Conservation (phyloP, 1,140 invertebrate genomes). For the Centruroides vittatus region DNA sequence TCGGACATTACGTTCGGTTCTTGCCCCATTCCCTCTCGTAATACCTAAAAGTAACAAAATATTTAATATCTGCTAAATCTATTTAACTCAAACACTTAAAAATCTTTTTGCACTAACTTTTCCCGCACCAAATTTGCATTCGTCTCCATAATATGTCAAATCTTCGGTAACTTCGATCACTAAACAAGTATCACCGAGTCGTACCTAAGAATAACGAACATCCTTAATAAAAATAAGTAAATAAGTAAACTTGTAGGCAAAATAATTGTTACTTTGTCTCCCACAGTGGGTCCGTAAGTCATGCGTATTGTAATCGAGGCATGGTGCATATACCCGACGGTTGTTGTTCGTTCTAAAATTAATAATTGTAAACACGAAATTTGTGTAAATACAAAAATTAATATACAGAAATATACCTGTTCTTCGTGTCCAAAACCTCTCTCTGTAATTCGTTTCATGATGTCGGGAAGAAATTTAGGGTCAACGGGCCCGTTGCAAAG, state of each 20-base stretch:
- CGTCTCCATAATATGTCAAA: constrained; percentile 29
- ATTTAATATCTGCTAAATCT: not conserved
- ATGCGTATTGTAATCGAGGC: constrained; percentile 21
- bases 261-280: constrained; percentile 20
- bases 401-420: too few species aligned
- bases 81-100: too few species aligned
- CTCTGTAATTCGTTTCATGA: constrained; percentile 22
- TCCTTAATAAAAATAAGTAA: not conserved
- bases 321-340: constrained; percentile 1
- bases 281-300: constrained; percentile 28
- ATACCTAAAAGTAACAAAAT: constrained; percentile 18
- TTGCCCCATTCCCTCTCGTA: constrained; percentile 32
- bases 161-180: constrained; percentile 30
- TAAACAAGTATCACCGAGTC: constrained; percentile 28
- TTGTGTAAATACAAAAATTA: too few species aligned
- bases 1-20: constrained; percentile 19
- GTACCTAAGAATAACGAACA: constrained; percentile 18
- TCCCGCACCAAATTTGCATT: constrained; percentile 32
- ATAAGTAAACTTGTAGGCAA: not conserved
- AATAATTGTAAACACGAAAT: too few species aligned
- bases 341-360: not conserved
- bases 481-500: constrained; percentile 25
- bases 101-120: constrained; percentile 26
- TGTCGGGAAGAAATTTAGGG: constrained; percentile 14
- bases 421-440: constrained; percentile 18